These are phyloP conservation scores for Dipus sagitta DNA, from an alignment of 2,797 vertebrate species.

Conservation along the genomic window DNA sequence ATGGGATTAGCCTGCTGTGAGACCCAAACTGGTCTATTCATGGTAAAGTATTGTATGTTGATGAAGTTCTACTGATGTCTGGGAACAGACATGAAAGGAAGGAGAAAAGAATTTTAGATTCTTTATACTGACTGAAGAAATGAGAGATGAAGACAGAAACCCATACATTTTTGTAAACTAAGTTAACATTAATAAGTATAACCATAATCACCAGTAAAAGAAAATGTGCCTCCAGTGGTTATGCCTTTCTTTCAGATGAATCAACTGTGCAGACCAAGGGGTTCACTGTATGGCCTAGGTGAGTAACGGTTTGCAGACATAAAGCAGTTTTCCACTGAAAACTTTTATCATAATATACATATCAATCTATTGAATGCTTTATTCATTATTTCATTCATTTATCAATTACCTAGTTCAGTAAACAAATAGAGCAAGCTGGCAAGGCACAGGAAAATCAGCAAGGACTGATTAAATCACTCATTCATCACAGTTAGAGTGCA, in stretches of 20 bases:
- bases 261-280: background rate
- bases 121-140: background rate
- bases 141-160: background rate
- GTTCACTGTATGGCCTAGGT: background rate
- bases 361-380: slow-evolving; percentile 38
- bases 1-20: background rate
- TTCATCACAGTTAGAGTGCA: background rate
- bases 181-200: background rate
- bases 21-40: background rate
- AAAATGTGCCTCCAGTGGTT: background rate
- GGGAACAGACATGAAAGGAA: background rate
- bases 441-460: slow-evolving; percentile 17
- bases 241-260: background rate
- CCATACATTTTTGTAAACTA: background rate
- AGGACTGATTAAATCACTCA: background rate
- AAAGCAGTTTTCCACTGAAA: background rate
- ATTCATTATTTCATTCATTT: slow-evolving; percentile 17
- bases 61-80: background rate
- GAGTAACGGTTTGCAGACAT: background rate
- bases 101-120: slow-evolving; percentile 3
- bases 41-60: background rate
- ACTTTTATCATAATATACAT: background rate
- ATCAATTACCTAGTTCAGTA: slow-evolving; percentile 45
- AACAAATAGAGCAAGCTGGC: background rate
- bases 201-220: background rate